Conservation (phyloP, 2,888 invertebrate genomes). For the Mellilla xanthometata region DNA sequence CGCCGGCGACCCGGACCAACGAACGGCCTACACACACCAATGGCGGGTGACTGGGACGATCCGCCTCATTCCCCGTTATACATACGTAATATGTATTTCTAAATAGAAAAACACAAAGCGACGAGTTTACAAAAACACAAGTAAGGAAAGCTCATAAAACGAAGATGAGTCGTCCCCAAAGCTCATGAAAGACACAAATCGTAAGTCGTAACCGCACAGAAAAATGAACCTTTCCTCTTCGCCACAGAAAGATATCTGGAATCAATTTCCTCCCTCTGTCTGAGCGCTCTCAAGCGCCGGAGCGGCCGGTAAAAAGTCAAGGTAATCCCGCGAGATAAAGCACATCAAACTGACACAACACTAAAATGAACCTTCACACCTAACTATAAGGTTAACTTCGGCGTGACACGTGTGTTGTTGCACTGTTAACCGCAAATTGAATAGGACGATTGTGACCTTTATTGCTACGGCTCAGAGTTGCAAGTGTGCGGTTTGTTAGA, state of each 20-base stretch:
- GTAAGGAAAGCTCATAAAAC: too few relatives aligned
- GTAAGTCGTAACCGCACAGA: constrained; percentile 1
- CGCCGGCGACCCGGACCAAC: too few relatives aligned
- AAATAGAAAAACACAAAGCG: too few relatives aligned
- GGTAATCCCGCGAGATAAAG: constrained; percentile 44
- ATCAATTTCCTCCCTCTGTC: constrained; percentile 34
- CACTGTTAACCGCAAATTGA: constrained; percentile 9
- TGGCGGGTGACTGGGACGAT: too few relatives aligned
- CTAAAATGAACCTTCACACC: constrained; percentile 16
- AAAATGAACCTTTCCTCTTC: constrained; percentile 18
- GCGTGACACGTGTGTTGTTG: not conserved
- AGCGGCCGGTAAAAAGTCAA: constrained; percentile 35
- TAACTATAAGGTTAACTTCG: not conserved
- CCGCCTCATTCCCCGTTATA: too few relatives aligned
- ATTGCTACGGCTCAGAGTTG: constrained; percentile 9
- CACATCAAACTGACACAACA: constrained; percentile 32
- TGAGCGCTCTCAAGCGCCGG: constrained; percentile 32
- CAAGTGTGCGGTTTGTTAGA: constrained; percentile 15
- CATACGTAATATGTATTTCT: too few relatives aligned
- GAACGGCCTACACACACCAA: too few relatives aligned
- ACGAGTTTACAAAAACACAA: too few relatives aligned
- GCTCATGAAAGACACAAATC: constrained; percentile 3
- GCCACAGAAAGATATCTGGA: constrained; percentile 25
- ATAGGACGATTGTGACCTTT: constrained; percentile 6
- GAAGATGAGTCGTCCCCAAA: not conserved